Evolutionary conservation across 2,888 invertebrate genomes (phyloP).

Genomic region (Drosophila nigritarsus): DNA sequence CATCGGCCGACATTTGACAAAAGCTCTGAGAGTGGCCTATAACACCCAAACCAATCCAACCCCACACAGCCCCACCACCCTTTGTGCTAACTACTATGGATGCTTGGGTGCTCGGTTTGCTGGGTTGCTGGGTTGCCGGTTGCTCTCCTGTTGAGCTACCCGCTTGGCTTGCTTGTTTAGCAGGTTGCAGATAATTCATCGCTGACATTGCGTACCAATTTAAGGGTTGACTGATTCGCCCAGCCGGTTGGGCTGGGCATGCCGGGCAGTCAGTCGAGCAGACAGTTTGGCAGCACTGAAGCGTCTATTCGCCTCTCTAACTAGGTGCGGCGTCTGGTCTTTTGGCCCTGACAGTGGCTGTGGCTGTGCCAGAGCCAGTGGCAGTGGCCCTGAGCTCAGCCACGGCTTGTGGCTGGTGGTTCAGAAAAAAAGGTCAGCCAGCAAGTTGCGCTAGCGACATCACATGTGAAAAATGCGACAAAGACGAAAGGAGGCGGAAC

Average conservation of each 20-base stretch:
- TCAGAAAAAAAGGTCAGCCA: conserved; percentile 75
- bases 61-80: background rate
- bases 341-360: conserved; percentile 5
- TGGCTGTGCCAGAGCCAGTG: background rate
- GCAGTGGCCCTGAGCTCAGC: conserved; percentile 48
- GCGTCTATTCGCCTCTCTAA: conserved; percentile 44
- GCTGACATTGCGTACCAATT: conserved; percentile 82
- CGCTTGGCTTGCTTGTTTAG: conserved; percentile 71
- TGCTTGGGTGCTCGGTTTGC: conserved; percentile 45
- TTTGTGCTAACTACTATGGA: conserved; percentile 16
- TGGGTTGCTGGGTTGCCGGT: conserved; percentile 38
- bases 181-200: conserved; percentile 82
- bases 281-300: conserved; percentile 28
- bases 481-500: background rate
- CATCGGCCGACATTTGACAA: conserved; percentile 81
- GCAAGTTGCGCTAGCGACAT: conserved; percentile 57
- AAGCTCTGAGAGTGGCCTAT: conserved; percentile 57
- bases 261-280: conserved; percentile 19
- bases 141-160: conserved; percentile 23
- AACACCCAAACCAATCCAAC: conserved; percentile 7
- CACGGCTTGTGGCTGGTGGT: conserved; percentile 71
- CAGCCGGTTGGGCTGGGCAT: conserved; percentile 32
- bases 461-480: conserved; percentile 50
- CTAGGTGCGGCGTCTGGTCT: conserved; percentile 66
- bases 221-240: conserved; percentile 79